A percentile compares a stretch with the other conserved stretches of the same genome.
phyloP scores from a whole-genome alignment of 2,797 vertebrate genomes.

The Muscicapa striata region DNA sequence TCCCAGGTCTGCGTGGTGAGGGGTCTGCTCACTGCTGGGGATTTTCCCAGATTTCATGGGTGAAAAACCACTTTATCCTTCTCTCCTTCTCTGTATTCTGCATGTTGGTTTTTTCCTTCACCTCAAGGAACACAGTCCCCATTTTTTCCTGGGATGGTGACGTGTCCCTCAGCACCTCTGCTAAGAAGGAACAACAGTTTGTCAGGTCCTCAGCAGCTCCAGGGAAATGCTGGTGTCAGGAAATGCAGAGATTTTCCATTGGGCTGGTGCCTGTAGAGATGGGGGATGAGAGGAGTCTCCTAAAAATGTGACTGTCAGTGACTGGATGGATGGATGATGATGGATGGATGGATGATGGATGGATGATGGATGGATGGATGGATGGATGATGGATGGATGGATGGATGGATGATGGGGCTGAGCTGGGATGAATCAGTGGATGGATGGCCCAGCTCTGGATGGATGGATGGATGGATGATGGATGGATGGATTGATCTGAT shows the following conservation, averaged over 20 bases:
- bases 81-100: not conserved
- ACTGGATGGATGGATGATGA: no score
- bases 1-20: not conserved
- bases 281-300: not conserved
- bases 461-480: no score
- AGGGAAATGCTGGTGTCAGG: not conserved
- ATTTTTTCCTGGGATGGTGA: not conserved
- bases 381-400: not conserved
- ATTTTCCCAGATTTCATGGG: not conserved
- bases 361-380: not conserved
- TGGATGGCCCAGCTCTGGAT: not conserved
- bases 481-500: no score
- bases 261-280: not conserved
- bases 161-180: not conserved
- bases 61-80: not conserved
- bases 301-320: not conserved
- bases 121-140: not conserved
- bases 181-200: not conserved
- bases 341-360: not conserved
- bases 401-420: not conserved
- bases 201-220: not conserved
- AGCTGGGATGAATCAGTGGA: not conserved
- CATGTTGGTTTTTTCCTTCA: not conserved
- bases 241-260: not conserved
- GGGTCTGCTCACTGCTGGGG: not conserved